Evolutionary conservation across 2,888 invertebrate genomes (phyloP), one percentile per base, ranked within the genome.

Genomic region (Anthophora plumipes): DNA sequence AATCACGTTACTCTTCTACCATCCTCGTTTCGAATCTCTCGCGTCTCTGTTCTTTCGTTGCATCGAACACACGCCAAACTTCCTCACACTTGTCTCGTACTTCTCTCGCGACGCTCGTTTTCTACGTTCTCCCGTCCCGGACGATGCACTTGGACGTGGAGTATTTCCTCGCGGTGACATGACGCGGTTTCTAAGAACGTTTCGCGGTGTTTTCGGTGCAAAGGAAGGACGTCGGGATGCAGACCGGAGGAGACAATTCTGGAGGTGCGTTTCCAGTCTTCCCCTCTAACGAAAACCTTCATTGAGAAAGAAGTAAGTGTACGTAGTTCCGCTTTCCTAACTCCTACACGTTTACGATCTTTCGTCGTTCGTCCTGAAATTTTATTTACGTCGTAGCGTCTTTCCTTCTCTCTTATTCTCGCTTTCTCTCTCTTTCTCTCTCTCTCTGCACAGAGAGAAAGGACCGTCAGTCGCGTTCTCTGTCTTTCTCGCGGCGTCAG

Each of bases 231-330:
- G 20, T 64, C 31, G 78, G 52, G 64, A 79, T 77, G 78, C 69
- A 31, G 46, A 77, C 60, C 64, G 70, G 54, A 46, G 63, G 25
- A 39, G 64, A 70, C 31, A 43, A 54, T 50, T 41, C 59, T 5
- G 78, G 59, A 77, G 77, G 77, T 77, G 68, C 64, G 67, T 63
- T 69, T 1, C 22, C 60, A 12, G 41, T 54, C 39, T 25, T 39
- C 12, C 22, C 17, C 25, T 54, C 37, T 61, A 63, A 41, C 50
- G 61, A 61, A 25, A 61, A 22, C 22, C 37, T 11, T 14, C 17
- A 12, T 20, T 7, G 37, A 31, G 31, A 41, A 22, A 39, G n/a
- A 66, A 46, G 70, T 46, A 54, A 73, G 57, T 57, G 55, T 17
- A 17, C 12, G 11, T 9, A 2, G 1, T n/a, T n/a, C n/a, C n/a